These are phyloP conservation scores for Parapristionchus giblindavisi DNA, from an alignment of 2,888 invertebrate species.

Conservation along the genomic window DNA sequence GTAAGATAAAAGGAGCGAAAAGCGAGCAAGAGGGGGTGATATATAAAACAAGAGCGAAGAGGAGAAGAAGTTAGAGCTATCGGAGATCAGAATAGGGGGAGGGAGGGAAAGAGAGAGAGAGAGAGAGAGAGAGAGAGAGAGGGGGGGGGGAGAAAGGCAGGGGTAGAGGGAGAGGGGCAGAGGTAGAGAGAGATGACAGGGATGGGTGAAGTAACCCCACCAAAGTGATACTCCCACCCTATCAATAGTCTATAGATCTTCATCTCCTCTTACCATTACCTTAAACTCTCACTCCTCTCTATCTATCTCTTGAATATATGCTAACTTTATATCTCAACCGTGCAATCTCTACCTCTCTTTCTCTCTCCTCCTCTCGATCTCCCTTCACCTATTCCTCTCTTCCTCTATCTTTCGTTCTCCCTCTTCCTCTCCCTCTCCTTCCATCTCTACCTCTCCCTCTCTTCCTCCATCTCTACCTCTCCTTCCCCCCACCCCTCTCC, in stretches of 20 bases:
- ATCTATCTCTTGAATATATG: no score
- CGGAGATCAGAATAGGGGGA: neutral
- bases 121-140: slow-evolving; percentile 2
- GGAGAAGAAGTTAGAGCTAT: neutral
- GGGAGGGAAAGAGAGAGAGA: slow-evolving; percentile 2
- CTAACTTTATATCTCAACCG: no score
- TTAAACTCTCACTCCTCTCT: no score
- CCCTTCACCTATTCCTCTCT: neutral
- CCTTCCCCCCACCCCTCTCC: no score
- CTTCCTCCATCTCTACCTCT: no score
- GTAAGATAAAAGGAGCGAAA: neutral
- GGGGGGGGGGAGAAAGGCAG: neutral
- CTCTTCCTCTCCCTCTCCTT: no score
- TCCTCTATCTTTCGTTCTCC: no score
- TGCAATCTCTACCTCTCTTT: neutral
- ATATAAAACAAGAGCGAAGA: neutral
- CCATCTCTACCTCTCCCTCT: no score
- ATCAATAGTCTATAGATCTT: no score
- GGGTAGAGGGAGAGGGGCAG: neutral
- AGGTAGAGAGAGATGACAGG: neutral
- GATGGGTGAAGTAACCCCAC: neutral
- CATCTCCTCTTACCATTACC: no score
- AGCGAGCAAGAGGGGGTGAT: neutral
- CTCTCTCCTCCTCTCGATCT: neutral
- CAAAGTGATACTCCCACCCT: neutral